Percentiles rank a stretch among this genome's conserved stretches.
Evolutionary conservation across 2,888 invertebrate species (phyloP).

Genomic region (Watsonalla binaria): DNA sequence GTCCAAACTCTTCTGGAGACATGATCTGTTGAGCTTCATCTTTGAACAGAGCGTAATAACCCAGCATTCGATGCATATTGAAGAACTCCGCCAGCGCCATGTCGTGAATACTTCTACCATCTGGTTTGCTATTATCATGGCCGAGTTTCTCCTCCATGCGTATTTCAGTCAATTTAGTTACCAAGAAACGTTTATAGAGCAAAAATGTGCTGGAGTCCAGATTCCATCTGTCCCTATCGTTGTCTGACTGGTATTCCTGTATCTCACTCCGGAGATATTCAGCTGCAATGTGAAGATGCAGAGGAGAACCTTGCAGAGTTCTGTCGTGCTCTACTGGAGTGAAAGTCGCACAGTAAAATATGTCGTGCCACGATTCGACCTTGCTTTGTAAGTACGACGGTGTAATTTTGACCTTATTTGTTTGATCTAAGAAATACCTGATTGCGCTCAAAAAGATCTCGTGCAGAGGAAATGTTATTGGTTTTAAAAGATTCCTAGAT

Average conservation of each 20-base stretch:
- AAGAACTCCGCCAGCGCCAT: conserved; percentile 1
- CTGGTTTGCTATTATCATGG: conserved; percentile 10
- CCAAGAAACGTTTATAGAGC: conserved; percentile 13
- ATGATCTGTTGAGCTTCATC: not conserved
- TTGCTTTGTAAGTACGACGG: too few species aligned
- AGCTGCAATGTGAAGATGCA: conserved; percentile 9
- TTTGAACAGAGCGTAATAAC: conserved; percentile 10
- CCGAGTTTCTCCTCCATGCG: conserved; percentile 12
- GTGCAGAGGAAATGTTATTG: conserved; percentile 1
- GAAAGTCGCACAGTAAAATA: not conserved
- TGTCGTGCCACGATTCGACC: too few species aligned
- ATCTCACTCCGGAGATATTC: conserved; percentile 5
- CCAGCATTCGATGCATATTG: conserved; percentile 9
- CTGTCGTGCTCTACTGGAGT: not conserved
- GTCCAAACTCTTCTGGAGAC: not conserved
- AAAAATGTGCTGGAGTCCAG: conserved; percentile 11
- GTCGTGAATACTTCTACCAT: conserved; percentile 7
- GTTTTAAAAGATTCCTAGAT: not conserved
- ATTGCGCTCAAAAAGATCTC: not conserved
- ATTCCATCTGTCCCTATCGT: conserved; percentile 7
- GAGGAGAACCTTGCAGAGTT: not conserved
- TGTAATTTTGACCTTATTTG: not conserved
- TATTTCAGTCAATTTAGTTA: conserved; percentile 12
- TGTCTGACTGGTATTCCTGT: conserved; percentile 4
- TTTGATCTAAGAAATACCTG: not conserved